Conservation (phyloP, 2,113 vertebrate genomes). For the Potamarius usumacintae region DNA sequence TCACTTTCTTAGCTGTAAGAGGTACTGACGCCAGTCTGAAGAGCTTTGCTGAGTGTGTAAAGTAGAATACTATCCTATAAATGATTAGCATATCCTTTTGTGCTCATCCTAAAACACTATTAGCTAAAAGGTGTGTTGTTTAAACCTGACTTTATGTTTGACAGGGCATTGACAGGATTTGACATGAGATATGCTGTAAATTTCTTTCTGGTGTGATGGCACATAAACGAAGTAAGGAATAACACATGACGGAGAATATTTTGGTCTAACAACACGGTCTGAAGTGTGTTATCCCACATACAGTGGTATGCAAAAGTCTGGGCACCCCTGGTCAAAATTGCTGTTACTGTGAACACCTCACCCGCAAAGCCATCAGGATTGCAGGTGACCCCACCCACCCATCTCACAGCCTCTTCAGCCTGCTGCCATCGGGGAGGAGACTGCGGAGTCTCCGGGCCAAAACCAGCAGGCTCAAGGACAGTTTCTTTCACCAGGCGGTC, state of each 20-base stretch:
- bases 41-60: not conserved
- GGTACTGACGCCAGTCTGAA: not conserved
- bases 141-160: not conserved
- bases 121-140: not conserved
- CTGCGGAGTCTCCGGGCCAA: too few relatives aligned
- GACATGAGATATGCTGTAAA: too few relatives aligned
- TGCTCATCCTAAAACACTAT: not conserved
- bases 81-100: not conserved
- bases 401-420: too few relatives aligned
- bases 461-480: too few relatives aligned
- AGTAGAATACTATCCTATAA: not conserved
- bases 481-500: too few relatives aligned
- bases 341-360: too few relatives aligned
- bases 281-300: not conserved
- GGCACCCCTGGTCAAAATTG: too few relatives aligned
- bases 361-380: too few relatives aligned
- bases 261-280: not conserved
- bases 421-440: too few relatives aligned
- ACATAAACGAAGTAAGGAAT: not conserved
- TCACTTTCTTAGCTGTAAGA: conserved; percentile 11
- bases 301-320: too few relatives aligned
- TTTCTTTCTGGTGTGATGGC: not conserved
- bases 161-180: too few relatives aligned
- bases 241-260: not conserved
- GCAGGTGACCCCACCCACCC: too few relatives aligned